Conservation (phyloP, 2,113 vertebrate genomes). For the Beaufortia kweichowensis region DNA sequence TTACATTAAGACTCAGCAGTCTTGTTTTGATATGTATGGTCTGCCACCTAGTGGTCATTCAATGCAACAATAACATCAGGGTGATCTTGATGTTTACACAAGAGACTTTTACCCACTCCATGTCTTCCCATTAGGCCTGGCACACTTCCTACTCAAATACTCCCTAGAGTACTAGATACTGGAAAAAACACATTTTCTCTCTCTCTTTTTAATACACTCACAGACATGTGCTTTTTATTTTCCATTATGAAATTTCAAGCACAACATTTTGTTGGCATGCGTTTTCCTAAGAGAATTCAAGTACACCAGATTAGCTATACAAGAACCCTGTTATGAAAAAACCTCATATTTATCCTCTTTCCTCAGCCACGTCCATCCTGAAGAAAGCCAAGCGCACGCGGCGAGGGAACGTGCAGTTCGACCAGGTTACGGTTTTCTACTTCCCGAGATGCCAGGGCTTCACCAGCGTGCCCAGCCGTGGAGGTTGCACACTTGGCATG, state of each 20-base stretch:
- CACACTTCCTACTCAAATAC: conserved; percentile 44
- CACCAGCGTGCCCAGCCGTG: conserved; percentile 92
- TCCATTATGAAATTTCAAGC: conserved; percentile 24
- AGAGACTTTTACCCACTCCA: conserved; percentile 33
- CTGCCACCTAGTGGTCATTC: conserved; percentile 54
- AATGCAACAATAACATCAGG: conserved; percentile 39
- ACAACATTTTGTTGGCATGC: neutral
- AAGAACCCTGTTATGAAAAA: neutral
- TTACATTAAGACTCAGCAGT: neutral
- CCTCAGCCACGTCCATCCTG: conserved; percentile 86
- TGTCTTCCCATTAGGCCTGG: conserved; percentile 47
- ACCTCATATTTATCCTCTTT: neutral
- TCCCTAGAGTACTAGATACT: conserved; percentile 38
- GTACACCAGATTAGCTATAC: neutral
- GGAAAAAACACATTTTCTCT: conserved; percentile 12
- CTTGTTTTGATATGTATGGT: neutral
- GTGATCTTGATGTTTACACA: conserved; percentile 39
- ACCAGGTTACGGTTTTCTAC: conserved; percentile 92
- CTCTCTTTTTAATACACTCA: neutral
- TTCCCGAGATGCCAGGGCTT: conserved; percentile 97
- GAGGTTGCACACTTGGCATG: conserved; percentile 97
- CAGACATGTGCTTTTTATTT: conserved; percentile 10
- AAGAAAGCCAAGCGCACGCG: conserved; percentile 83
- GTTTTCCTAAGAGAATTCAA: conserved; percentile 9
- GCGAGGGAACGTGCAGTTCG: conserved; percentile 83